Conservation (phyloP, 2,888 invertebrate genomes). For the Scaeva pyrastri region DNA sequence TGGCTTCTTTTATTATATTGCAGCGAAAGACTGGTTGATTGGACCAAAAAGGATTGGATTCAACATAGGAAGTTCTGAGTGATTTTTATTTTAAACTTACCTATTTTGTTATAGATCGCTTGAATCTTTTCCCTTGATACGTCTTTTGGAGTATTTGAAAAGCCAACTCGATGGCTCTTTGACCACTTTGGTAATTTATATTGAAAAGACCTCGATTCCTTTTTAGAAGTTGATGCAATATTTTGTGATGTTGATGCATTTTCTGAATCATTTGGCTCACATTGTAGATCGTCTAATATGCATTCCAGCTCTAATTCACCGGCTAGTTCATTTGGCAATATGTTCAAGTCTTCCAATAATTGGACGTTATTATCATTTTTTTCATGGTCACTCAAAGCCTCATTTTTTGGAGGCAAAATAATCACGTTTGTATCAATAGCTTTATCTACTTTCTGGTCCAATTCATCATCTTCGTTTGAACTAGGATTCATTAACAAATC, state of each 20-base stretch:
- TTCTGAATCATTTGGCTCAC: background rate
- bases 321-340: constrained; percentile 15
- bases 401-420: constrained; percentile 12
- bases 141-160: constrained; percentile 23
- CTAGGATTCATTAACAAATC: constrained; percentile 12
- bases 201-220: background rate
- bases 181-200: background rate
- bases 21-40: no score
- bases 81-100: no score
- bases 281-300: constrained; percentile 3
- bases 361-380: background rate
- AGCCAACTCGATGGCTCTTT: background rate
- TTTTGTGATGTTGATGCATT: constrained; percentile 1
- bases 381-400: constrained; percentile 12
- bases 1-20: no score
- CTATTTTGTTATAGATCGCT: no score
- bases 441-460: background rate
- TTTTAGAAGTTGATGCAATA: no score
- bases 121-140: no score
- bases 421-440: background rate
- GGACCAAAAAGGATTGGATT: no score
- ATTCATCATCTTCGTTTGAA: background rate
- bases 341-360: constrained; percentile 2
- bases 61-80: no score
- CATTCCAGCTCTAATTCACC: constrained; percentile 4